Evolutionary conservation across 2,888 invertebrate species (phyloP), one percentile per base, ranked within the genome.

Genomic region (Agonopterix arenella): DNA sequence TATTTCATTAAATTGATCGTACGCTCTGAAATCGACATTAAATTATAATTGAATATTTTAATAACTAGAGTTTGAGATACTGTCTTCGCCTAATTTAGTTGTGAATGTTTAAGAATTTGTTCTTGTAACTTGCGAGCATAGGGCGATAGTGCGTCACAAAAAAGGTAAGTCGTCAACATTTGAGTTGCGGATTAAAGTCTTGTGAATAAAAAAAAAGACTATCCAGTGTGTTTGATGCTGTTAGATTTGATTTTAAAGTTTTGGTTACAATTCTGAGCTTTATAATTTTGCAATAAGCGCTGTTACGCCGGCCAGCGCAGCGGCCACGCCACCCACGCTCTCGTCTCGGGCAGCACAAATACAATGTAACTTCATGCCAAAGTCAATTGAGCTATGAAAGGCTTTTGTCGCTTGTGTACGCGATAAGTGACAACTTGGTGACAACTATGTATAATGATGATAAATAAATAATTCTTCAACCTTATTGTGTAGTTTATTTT

Each of bases 301-400:
- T 43, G 43, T 40, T 40, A 11, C 5, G 11, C 11, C n/a, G 40
- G 11, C n/a, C n/a, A n/a, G n/a, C n/a, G n/a, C n/a, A n/a, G n/a
- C n/a, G n/a, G n/a, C 11, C 1, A 37, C 11, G 8, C 8, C 10
- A 11, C 50, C 43, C 41, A 36, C 49, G 18, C 46, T 13, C 10
- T 2, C 60, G 73, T 13, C 10, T 2, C 60, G 73, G 64, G 66
- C 73, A 66, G 84, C 85, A 84, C 85, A 85, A 84, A 85, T 74
- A 77, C 73, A 67, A 72, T 83, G 78, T 82, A 76, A 83, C 74
- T 82, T 81, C 81, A 89, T 88, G 86, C 88, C 88, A 89, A 89
- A 89, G 88, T 88, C 88, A 89, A 89, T 89, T 88, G 85, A 85
- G 88, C 84, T 88, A 84, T 78, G 79, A 74, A 85, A 76, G 75